Conservation (phyloP, 2,888 invertebrate species). For the Boloria selene region DNA sequence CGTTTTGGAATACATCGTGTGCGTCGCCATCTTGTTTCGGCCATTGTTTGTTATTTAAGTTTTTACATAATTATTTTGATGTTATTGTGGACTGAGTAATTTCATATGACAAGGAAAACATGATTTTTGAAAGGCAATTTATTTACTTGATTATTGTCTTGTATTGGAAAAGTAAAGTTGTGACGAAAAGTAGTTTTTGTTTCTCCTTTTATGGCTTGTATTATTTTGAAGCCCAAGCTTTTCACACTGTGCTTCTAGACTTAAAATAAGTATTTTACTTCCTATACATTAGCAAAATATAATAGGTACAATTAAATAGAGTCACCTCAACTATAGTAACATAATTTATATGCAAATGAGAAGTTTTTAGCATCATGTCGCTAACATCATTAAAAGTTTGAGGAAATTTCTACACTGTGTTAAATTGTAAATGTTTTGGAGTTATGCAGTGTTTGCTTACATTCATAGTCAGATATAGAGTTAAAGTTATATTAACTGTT, state of each 20-base stretch:
- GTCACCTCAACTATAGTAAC: background rate
- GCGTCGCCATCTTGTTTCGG: conserved; percentile 34
- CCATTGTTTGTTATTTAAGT: conserved; percentile 38
- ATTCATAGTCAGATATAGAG: too few species aligned
- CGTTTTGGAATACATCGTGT: conserved; percentile 31
- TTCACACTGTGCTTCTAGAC: too few species aligned
- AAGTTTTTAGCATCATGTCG: background rate
- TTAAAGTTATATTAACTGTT: too few species aligned
- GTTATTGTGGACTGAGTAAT: conserved; percentile 16
- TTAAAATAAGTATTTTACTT: too few species aligned
- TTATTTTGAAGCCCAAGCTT: too few species aligned
- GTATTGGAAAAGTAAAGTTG: too few species aligned
- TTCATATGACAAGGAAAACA: background rate
- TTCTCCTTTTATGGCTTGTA: too few species aligned
- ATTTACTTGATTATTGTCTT: too few species aligned
- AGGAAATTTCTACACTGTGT: background rate
- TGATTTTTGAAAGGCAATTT: background rate
- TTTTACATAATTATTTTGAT: conserved; percentile 34
- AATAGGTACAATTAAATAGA: background rate
- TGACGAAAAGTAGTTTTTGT: too few species aligned
- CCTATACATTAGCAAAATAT: background rate
- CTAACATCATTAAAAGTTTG: background rate
- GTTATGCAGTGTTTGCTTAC: too few species aligned
- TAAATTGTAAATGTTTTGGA: background rate
- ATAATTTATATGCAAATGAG: background rate